These are phyloP conservation scores for Agonopterix heracliana DNA, from an alignment of 2,888 invertebrate species.

Conservation along the genomic window DNA sequence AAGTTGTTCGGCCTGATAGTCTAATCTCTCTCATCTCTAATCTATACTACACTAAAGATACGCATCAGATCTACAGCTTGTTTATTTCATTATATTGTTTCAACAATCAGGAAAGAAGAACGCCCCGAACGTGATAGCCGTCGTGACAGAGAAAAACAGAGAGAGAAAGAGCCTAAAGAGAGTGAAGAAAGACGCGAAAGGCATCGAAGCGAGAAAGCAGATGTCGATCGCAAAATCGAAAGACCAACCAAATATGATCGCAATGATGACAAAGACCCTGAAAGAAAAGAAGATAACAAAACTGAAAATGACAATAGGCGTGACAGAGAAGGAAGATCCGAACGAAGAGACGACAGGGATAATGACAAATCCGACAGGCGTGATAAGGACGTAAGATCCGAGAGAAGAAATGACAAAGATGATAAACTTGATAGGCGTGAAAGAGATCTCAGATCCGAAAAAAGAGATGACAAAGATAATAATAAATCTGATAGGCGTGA, in stretches of 20 bases:
- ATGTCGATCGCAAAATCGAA: conserved; percentile 15
- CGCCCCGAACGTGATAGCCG: conserved; percentile 20
- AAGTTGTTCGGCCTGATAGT: too few species aligned
- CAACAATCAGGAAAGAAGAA: conserved; percentile 34
- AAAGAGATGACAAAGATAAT: conserved; percentile 16
- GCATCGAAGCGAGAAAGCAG: conserved; percentile 21
- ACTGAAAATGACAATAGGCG: neutral
- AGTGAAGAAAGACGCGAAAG: conserved; percentile 23
- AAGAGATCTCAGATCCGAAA: conserved; percentile 8
- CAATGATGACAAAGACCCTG: neutral
- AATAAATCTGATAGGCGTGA: conserved; percentile 9
- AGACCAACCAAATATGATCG: neutral
- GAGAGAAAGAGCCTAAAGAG: conserved; percentile 14
- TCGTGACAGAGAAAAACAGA: conserved; percentile 20
- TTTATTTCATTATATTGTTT: too few species aligned
- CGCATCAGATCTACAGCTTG: too few species aligned
- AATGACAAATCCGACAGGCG: conserved; percentile 11
- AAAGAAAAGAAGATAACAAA: neutral
- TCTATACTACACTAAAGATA: too few species aligned
- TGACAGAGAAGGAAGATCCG: conserved; percentile 1
- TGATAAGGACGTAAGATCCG: neutral
- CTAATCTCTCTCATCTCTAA: too few species aligned
- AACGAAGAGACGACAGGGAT: conserved; percentile 14
- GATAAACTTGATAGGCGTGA: neutral
- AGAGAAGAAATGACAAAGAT: conserved; percentile 6